phyloP scores from a whole-genome alignment of 2,113 vertebrate genomes.

The Eclectus roratus region DNA sequence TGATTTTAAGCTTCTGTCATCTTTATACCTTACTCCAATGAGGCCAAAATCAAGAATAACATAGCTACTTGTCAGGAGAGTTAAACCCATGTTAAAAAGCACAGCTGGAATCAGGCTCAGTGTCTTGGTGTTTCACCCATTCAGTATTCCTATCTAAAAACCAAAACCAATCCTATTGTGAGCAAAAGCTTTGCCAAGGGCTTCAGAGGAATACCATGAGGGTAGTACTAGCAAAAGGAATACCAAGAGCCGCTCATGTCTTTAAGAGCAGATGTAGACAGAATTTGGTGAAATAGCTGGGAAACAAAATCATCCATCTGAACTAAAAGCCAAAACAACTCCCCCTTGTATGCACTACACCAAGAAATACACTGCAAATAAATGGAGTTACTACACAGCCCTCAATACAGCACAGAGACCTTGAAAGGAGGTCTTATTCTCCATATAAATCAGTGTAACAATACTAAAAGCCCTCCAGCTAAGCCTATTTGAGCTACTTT shows the following conservation, averaged over 20 bases:
- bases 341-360: background rate
- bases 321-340: background rate
- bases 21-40: background rate
- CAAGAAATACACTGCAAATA: background rate
- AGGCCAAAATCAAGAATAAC: background rate
- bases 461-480: background rate
- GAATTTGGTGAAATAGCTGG: background rate
- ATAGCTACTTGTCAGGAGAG: background rate
- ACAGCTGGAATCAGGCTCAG: background rate
- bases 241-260: fast-evolving
- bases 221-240: background rate
- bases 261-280: background rate
- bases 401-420: background rate
- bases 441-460: background rate
- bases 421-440: background rate
- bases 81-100: background rate
- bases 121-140: background rate
- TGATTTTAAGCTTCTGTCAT: background rate
- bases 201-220: background rate
- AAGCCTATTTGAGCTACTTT: background rate
- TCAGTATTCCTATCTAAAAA: background rate
- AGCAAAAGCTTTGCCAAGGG: background rate
- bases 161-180: background rate
- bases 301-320: background rate
- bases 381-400: background rate